Percentiles rank a stretch among this genome's conserved stretches.
These are phyloP conservation scores for Lycophotia porphyrea DNA, from an alignment of 2,888 invertebrate genomes.

Conservation along the genomic window DNA sequence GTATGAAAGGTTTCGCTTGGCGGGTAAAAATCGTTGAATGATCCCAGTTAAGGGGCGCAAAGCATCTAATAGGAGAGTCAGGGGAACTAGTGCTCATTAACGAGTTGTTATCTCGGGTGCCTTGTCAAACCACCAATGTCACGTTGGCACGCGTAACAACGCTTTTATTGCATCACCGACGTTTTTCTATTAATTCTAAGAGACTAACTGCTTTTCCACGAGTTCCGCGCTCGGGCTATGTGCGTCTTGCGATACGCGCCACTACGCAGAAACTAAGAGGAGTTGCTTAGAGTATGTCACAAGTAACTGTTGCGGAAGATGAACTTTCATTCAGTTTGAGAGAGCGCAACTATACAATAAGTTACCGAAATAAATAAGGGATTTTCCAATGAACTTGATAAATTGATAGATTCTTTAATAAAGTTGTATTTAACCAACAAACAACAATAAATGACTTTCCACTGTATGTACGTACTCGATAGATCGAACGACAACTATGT, in stretches of 20 bases:
- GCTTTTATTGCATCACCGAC: background rate
- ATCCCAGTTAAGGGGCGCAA: conserved; percentile 7
- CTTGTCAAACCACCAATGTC: conserved; percentile 20
- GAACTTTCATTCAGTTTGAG: too few relatives aligned
- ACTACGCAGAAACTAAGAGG: background rate
- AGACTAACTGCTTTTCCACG: background rate
- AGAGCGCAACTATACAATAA: too few relatives aligned
- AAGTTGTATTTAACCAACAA: background rate
- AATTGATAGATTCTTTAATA: too few relatives aligned
- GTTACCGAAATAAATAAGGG: too few relatives aligned
- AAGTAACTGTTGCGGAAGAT: background rate
- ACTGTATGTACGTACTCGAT: background rate
- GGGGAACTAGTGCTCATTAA: conserved; percentile 20
- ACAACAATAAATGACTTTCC: background rate
- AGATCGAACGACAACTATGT: background rate
- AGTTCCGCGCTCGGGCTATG: background rate
- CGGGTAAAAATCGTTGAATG: conserved; percentile 23
- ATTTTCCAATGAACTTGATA: background rate
- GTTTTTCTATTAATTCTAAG: conserved; percentile 20
- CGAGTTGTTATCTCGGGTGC: conserved; percentile 4
- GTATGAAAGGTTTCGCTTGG: conserved; percentile 9
- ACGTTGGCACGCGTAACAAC: conserved; percentile 10
- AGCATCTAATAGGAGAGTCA: background rate
- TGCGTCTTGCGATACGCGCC: background rate
- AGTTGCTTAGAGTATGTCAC: background rate